A percentile compares a stretch with the other conserved stretches of the same genome.
Evolutionary conservation across 2,888 invertebrate genomes (phyloP).

Genomic region (Eupithecia inturbata): DNA sequence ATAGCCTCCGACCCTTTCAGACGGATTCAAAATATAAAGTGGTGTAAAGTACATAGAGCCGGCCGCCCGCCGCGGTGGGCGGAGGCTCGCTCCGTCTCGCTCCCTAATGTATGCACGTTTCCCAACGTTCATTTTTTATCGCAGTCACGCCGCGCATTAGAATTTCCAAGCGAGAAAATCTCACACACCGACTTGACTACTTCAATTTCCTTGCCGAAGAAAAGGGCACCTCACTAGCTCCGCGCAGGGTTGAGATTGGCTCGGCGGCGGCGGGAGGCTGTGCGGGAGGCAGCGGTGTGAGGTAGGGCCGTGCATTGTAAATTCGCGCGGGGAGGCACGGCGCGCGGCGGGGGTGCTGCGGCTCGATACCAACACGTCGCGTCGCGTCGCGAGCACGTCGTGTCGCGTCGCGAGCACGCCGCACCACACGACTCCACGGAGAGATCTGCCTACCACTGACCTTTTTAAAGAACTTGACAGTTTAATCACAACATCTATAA

Average conservation of each 20-base stretch:
- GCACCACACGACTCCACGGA: not conserved
- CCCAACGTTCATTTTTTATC: slow-evolving; percentile 83
- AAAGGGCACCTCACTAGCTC: slow-evolving; percentile 31
- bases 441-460: not conserved
- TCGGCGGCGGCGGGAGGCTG: slow-evolving; percentile 41
- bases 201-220: slow-evolving; percentile 14
- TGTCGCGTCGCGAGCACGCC: not conserved
- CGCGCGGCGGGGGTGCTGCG: slow-evolving; percentile 41
- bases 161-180: slow-evolving; percentile 84
- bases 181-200: slow-evolving; percentile 61
- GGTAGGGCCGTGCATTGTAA: slow-evolving; percentile 70
- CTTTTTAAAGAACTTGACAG: not conserved
- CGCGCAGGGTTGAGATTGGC: slow-evolving; percentile 26
- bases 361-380: slow-evolving; percentile 60
- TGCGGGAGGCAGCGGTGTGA: slow-evolving; percentile 52
- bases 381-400: not conserved
- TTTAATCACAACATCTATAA: not conserved
- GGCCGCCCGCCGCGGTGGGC: not conserved
- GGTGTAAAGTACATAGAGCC: slow-evolving; percentile 66
- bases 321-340: slow-evolving; percentile 63
- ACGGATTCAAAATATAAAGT: slow-evolving; percentile 73
- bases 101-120: slow-evolving; percentile 82
- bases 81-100: slow-evolving; percentile 64
- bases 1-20: slow-evolving; percentile 67
- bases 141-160: slow-evolving; percentile 83